Evolutionary conservation across 2,888 invertebrate genomes (phyloP).

Genomic region (Agapetus fuscipes): DNA sequence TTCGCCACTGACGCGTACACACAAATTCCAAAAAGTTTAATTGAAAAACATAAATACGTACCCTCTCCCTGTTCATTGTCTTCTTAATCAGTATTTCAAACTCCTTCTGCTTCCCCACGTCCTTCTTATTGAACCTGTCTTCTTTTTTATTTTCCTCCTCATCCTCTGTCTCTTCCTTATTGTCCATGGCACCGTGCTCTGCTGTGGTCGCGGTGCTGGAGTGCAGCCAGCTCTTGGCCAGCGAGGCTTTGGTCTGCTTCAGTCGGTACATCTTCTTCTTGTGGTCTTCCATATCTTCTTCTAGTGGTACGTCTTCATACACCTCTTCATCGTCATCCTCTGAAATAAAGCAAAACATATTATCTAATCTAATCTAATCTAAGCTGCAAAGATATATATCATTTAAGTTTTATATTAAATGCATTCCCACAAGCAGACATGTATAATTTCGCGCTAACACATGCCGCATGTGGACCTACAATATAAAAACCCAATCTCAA

Average conservation of each 20-base stretch:
- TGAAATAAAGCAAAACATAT: neutral
- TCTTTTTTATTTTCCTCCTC: conserved; percentile 23
- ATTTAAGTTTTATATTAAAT: too few relatives aligned
- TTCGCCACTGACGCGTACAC: too few relatives aligned
- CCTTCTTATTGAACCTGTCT: conserved; percentile 8
- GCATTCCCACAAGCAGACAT: too few relatives aligned
- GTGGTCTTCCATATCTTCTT: conserved; percentile 25
- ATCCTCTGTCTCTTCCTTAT: conserved; percentile 19
- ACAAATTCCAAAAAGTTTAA: too few relatives aligned
- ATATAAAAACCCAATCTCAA: too few relatives aligned
- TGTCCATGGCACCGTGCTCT: neutral
- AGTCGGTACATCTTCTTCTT: conserved; percentile 14
- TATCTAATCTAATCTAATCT: too few relatives aligned
- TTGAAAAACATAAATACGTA: too few relatives aligned
- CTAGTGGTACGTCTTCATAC: conserved; percentile 38
- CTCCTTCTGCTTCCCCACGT: conserved; percentile 27
- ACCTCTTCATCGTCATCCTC: conserved; percentile 31
- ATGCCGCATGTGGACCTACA: too few relatives aligned
- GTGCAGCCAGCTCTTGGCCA: conserved; percentile 15
- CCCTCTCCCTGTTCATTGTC: conserved; percentile 37
- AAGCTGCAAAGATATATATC: too few relatives aligned
- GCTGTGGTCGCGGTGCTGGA: neutral
- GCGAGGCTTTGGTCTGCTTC: conserved; percentile 7
- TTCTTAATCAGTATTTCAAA: conserved; percentile 37
- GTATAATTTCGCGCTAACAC: too few relatives aligned